These are phyloP conservation scores for Eueremaeus valkanovi DNA, from an alignment of 2,888 invertebrate species.

Conservation along the genomic window DNA sequence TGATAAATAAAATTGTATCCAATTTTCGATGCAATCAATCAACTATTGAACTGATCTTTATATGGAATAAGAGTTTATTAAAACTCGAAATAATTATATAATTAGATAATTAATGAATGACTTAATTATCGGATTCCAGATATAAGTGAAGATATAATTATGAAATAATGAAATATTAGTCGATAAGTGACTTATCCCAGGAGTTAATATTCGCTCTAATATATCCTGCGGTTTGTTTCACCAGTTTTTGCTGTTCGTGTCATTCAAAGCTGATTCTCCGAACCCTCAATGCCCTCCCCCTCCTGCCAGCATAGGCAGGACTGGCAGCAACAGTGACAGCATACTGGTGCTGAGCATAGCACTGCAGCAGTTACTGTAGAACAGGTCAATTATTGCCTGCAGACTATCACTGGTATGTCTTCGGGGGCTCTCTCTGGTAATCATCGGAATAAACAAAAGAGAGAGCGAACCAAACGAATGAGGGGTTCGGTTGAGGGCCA, in stretches of 20 bases:
- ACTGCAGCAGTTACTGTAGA: too few relatives aligned
- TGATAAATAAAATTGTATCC: neutral
- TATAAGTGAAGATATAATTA: neutral
- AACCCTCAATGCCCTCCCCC: neutral
- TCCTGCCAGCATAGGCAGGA: neutral
- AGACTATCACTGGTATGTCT: constrained; percentile 17
- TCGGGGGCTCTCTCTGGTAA: constrained; percentile 17
- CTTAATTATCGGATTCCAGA: neutral
- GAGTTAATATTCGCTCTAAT: neutral
- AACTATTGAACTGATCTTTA: too few relatives aligned
- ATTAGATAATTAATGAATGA: constrained; percentile 1
- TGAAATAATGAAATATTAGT: neutral
- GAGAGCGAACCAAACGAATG: neutral
- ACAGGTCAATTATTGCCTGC: constrained; percentile 25
- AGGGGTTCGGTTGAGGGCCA: neutral
- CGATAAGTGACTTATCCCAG: neutral
- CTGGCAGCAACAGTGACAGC: too few relatives aligned
- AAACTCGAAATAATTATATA: neutral
- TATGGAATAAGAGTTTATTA: neutral
- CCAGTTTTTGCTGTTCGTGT: neutral
- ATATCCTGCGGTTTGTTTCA: constrained; percentile 10
- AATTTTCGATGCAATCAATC: neutral
- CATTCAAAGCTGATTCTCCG: neutral
- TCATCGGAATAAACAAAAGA: constrained; percentile 15
- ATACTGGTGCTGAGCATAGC: too few relatives aligned